A percentile compares a stretch with the other conserved stretches of the same genome.
Conservation (phyloP, 1,140 invertebrate genomes). For the Ips typographus region DNA sequence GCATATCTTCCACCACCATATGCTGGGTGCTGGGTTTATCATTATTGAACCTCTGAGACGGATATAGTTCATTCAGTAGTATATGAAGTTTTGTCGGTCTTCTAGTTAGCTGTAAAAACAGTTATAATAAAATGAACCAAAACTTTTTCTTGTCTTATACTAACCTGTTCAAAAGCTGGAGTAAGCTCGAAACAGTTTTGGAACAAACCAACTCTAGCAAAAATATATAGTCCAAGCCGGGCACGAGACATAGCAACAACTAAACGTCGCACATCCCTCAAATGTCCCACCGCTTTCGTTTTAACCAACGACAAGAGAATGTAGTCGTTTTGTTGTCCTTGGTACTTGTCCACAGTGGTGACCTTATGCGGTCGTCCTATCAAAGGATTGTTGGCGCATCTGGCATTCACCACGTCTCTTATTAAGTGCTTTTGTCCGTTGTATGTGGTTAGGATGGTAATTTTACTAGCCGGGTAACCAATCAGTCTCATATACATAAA, state of each 20-base stretch:
- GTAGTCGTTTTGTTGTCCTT: constrained; percentile 99
- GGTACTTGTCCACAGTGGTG: constrained; percentile 98
- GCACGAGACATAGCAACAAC: constrained; percentile 98
- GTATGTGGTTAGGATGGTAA: constrained; percentile 99
- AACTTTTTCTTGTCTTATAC: constrained; percentile 11
- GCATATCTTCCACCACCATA: constrained; percentile 79
- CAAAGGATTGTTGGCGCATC: constrained; percentile 95
- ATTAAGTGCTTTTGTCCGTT: constrained; percentile 99
- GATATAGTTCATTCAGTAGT: constrained; percentile 76
- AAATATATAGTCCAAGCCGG: constrained; percentile 95
- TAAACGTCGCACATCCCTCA: constrained; percentile 92
- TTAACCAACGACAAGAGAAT: constrained; percentile 94
- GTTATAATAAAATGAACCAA: constrained; percentile 9
- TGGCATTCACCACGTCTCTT: constrained; percentile 90
- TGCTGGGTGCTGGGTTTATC: constrained; percentile 48
- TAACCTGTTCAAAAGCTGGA: constrained; percentile 88
- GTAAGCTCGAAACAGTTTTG: constrained; percentile 96
- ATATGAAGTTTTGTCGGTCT: constrained; percentile 78
- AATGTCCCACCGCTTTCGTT: constrained; percentile 94
- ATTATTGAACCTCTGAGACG: constrained; percentile 61
- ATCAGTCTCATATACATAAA: constrained; percentile 99
- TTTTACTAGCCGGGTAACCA: constrained; percentile 96
- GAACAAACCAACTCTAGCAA: constrained; percentile 90
- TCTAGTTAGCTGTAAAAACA: constrained; percentile 54
- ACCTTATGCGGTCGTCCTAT: constrained; percentile 93